A percentile compares a stretch with the other conserved stretches of the same genome.
Evolutionary conservation across 2,113 vertebrate genomes (phyloP).

Genomic region (Gallinago paraguaiae): DNA sequence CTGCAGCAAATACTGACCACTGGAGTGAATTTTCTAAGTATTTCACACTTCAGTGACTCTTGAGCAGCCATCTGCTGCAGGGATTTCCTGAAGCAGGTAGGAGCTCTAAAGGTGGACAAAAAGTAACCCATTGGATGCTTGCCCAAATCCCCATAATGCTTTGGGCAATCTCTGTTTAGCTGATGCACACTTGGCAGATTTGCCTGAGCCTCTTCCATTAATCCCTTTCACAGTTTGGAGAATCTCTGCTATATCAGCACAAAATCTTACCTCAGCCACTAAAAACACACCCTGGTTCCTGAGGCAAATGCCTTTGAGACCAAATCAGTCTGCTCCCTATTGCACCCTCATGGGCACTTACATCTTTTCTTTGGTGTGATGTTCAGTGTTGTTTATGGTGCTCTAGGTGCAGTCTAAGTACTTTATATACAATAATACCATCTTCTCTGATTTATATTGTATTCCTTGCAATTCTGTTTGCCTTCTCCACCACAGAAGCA

Average conservation of each 20-base stretch:
- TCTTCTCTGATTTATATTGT: constrained; percentile 65
- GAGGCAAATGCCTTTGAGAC: constrained; percentile 20
- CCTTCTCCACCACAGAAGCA: constrained; percentile 35
- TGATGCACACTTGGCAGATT: background rate
- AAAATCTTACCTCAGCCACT: constrained; percentile 28
- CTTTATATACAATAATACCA: constrained; percentile 63
- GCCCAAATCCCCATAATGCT: background rate
- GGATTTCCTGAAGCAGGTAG: background rate
- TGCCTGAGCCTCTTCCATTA: constrained; percentile 17
- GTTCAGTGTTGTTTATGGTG: constrained; percentile 60
- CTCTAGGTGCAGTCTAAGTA: constrained; percentile 57
- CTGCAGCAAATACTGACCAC: background rate
- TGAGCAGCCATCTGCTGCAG: background rate
- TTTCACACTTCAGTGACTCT: background rate
- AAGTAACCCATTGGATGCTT: background rate
- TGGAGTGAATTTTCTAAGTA: background rate
- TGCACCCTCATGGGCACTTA: constrained; percentile 56
- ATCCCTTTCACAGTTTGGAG: constrained; percentile 11
- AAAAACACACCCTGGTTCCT: constrained; percentile 19
- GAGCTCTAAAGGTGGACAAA: background rate
- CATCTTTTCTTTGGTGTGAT: constrained; percentile 58
- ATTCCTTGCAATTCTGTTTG: constrained; percentile 51
- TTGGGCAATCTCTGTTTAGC: background rate
- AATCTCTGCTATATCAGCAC: constrained; percentile 24
- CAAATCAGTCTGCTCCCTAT: background rate